phyloP scores from a whole-genome alignment of 2,113 vertebrate genomes.

The Solenodon paradoxus region DNA sequence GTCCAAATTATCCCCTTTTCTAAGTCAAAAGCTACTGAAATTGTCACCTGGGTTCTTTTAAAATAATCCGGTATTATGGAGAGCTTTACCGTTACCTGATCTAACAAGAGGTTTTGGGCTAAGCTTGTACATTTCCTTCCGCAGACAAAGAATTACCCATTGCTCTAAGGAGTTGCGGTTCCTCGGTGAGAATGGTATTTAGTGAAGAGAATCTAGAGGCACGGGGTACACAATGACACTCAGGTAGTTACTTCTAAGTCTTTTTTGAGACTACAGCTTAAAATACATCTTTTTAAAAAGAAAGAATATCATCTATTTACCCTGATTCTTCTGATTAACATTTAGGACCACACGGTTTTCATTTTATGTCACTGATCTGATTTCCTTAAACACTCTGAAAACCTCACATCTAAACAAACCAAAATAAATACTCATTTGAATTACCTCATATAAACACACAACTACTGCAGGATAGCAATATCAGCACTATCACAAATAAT shows the following conservation, averaged over 20 bases:
- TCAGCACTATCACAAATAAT: not conserved
- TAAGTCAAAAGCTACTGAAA: not conserved
- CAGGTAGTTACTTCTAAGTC: not conserved
- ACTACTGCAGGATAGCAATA: not conserved
- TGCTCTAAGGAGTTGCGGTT: not conserved
- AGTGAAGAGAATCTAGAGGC: not conserved
- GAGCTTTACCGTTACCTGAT: not conserved
- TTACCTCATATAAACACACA: not conserved
- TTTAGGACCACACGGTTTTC: not conserved
- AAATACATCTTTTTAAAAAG: not conserved
- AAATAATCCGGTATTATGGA: not conserved
- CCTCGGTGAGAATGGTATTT: not conserved
- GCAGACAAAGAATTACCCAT: not conserved
- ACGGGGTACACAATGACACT: not conserved
- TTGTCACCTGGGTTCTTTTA: not conserved
- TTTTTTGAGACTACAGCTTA: not conserved
- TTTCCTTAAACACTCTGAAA: conserved; percentile 15
- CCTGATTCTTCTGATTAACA: not conserved
- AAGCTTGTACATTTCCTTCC: not conserved
- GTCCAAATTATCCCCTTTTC: not conserved
- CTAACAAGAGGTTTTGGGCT: not conserved
- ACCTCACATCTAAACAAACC: not conserved
- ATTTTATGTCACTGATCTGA: not conserved
- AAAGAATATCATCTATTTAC: not conserved
- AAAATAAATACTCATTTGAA: conserved; percentile 8